Evolutionary conservation across 2,888 invertebrate species (phyloP).

Genomic region (Lacanobia wlatinum): DNA sequence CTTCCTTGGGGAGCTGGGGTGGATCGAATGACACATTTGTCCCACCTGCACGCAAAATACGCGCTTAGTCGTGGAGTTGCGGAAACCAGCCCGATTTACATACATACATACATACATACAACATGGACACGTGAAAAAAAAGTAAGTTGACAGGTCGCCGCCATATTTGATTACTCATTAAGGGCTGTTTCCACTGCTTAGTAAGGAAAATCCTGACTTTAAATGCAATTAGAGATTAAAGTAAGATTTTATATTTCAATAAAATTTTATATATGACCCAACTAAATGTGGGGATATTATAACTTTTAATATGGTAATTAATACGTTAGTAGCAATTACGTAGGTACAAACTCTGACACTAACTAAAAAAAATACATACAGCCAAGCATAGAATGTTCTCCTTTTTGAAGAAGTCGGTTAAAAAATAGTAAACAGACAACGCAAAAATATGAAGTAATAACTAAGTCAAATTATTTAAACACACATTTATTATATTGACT

Average conservation of each 20-base stretch:
- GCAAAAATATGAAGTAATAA: neutral
- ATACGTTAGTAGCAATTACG: neutral
- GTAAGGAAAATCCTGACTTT: neutral
- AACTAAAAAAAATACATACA: too few relatives aligned
- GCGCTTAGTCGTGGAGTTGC: too few relatives aligned
- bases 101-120: too few relatives aligned
- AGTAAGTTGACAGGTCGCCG: conserved; percentile 36
- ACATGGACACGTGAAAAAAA: conserved; percentile 36
- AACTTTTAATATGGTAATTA: neutral
- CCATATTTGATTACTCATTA: conserved; percentile 46
- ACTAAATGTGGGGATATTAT: conserved; percentile 3
- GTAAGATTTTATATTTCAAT: conserved; percentile 3
- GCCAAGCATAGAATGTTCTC: too few relatives aligned
- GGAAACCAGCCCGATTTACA: too few relatives aligned
- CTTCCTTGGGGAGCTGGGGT: too few relatives aligned
- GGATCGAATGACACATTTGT: too few relatives aligned
- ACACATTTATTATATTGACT: too few relatives aligned
- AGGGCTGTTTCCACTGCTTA: conserved; percentile 23
- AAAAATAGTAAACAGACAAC: too few relatives aligned
- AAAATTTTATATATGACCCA: neutral
- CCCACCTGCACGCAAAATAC: too few relatives aligned
- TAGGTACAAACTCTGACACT: neutral
- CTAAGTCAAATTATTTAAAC: neutral
- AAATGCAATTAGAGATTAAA: conserved; percentile 4
- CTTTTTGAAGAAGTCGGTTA: too few relatives aligned